Base-by-base conservation (phyloP, 2,888 invertebrate species). In the Leptopterna dolabrata region DNA sequence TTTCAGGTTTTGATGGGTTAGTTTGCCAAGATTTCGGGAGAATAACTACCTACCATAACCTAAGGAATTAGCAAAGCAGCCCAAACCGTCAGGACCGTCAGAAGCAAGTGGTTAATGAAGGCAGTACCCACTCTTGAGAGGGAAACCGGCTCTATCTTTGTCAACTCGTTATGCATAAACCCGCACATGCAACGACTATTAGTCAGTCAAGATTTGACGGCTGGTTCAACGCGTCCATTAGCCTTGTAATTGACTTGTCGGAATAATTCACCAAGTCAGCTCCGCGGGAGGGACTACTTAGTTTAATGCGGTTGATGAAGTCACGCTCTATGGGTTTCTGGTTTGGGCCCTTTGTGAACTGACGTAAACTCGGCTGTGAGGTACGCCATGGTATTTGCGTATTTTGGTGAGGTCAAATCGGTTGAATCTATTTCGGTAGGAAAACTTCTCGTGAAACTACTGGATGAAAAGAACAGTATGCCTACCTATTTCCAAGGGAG, bases 191-290 rank as follows among this genome's bases (percentile, higher is more conserved):
- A 27, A 24, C 63, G 24, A 63, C 63, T 24, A 63, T 63, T 63
- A 63, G 63, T 63, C 63, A 63, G 11, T 19, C 19, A 7, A 63
- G 63, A 63, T 63, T 11, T 63, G 63, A 63, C 63, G 9, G 24
- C 63, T 27, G 27, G 63, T 63, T 63, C 63, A 63, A 63, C 63
- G 63, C 63, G 63, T 63, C 63, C 63, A 63, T 63, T 63, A 63
- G 63, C 63, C 63, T 24, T 27, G 63, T 63, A 63, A 63, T 63
- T 63, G 63, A 63, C 63, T 63, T 24, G 63, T 24, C 24, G 24
- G 63, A 63, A 63, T 63, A 63, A 63, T 24, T 63, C 63, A 63
- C 63, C 63, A 24, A 47, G 47, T 63, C 63, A 24, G 11, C 63
- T n/a, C 6, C 11, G 13, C 7, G 19, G 55, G n/a, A 19, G n/a